Conservation (phyloP, 2,888 invertebrate species). For the Eugnorisma glareosa region DNA sequence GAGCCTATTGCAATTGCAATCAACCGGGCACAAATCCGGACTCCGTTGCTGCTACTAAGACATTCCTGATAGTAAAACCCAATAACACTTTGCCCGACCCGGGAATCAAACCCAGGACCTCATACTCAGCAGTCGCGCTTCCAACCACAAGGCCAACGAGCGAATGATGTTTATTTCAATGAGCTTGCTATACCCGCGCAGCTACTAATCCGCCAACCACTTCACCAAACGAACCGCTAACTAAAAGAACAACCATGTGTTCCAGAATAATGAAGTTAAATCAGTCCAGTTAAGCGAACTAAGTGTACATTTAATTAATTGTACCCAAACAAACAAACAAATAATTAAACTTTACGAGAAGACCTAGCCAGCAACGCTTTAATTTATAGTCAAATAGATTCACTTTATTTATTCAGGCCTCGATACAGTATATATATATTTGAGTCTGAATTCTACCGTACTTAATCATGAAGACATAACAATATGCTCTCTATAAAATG, state of each 20-base stretch:
- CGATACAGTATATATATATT: constrained; percentile 4
- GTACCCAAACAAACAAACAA: constrained; percentile 13
- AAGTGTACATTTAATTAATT: not conserved
- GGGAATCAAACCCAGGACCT: not conserved
- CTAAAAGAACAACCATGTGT: not conserved
- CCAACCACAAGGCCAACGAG: not conserved
- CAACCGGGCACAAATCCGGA: too few species aligned
- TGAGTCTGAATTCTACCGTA: not conserved
- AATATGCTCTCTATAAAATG: constrained; percentile 1
- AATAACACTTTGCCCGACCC: not conserved
- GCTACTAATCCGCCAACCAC: not conserved
- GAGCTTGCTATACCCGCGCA: not conserved
- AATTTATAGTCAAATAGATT: not conserved
- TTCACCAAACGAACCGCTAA: not conserved
- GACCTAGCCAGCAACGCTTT: too few species aligned
- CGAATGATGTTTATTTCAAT: not conserved
- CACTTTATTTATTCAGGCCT: not conserved
- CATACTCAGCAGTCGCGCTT: not conserved
- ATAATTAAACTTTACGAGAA: not conserved
- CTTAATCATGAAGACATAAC: not conserved
- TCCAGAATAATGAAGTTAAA: not conserved
- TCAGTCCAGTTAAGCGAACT: not conserved
- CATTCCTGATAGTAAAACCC: not conserved
- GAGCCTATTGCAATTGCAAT: not conserved
- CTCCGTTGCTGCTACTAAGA: too few species aligned